Base-by-base conservation (phyloP, 2,888 invertebrate species). In the Timema cristinae region DNA sequence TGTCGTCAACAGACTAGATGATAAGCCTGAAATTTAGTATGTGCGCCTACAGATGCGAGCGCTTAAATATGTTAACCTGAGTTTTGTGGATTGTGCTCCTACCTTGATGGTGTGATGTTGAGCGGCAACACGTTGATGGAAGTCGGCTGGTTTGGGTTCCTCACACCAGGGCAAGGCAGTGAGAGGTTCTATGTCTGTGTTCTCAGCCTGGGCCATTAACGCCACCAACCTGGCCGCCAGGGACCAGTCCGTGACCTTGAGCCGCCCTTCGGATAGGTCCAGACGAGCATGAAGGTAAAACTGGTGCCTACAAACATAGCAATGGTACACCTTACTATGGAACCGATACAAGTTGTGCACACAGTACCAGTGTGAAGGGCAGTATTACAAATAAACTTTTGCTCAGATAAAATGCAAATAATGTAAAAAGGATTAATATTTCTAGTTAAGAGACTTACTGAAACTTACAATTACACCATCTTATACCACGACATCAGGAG, bases 231-330 rank as follows among this genome's bases (percentile, higher is more conserved):
- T 87, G 66, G 90, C 87, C 7, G 90, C 89, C 50, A 89, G 87
- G 77, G 87, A 86, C 84, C 89, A 88, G 78, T 91, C 90, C 16
- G 88, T 85, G 9, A 91, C 89, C 71, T 89, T 87, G 15, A 94
- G 85, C 73, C 90, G 87, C 16, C 90, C 91, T 79, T 92, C 91
- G 67, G 89, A 84, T 76, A 93, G 83, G 80, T 94, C 93, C 61
- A 90, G 85, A 78, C 90, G 89, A 4, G 94, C 91, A 82, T 95
- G 92, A 76, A 93, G 87, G 81, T 93, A 95, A 83, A 95, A 95
- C 81, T 92, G 89, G 81, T 93, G 87, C 77, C 89, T 89, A 82
- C n/a, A 83, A 51, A 68, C n/a, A 69, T 48, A 61, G 15, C 48
- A 61, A 32, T 32, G 4, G 32, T 32, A 32, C 32, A 32, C 32